These are phyloP conservation scores for Cyclargus thomasi DNA, from an alignment of 1,140 invertebrate species.

Conservation along the genomic window DNA sequence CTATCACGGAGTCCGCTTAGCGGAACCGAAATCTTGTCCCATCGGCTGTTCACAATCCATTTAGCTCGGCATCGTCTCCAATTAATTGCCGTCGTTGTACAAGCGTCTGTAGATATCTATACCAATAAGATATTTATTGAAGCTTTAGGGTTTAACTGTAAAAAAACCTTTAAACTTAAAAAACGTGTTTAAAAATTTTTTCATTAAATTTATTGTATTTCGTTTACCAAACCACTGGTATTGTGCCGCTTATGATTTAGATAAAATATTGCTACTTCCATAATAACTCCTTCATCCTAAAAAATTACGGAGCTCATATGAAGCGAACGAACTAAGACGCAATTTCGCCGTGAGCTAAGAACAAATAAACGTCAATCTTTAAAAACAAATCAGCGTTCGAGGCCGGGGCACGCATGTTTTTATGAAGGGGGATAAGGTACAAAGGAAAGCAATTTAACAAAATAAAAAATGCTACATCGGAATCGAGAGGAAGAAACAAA, in stretches of 20 bases:
- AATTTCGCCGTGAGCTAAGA: conserved; percentile 62
- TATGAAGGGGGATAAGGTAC: conserved; percentile 58
- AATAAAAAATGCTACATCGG: conserved; percentile 65
- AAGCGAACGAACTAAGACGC: conserved; percentile 29
- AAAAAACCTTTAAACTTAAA: too few relatives aligned
- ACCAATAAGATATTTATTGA: too few relatives aligned
- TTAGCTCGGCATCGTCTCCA: not conserved
- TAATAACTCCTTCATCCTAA: not conserved
- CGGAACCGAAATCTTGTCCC: not conserved
- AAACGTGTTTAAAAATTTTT: too few relatives aligned
- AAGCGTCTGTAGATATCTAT: not conserved
- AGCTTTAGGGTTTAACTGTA: too few relatives aligned
- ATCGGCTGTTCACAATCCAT: not conserved
- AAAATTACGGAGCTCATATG: not conserved
- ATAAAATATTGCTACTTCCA: not conserved
- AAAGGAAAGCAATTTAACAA: conserved; percentile 72
- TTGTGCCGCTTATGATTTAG: too few relatives aligned
- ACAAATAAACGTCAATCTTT: conserved; percentile 68
- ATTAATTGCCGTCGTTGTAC: not conserved
- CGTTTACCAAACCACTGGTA: too few relatives aligned
- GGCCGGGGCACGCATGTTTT: conserved; percentile 50
- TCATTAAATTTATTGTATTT: too few relatives aligned
- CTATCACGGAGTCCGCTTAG: not conserved
- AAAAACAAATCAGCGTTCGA: conserved; percentile 67
- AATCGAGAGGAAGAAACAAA: conserved; percentile 59